Evolutionary conservation across 2,113 vertebrate genomes (phyloP).

Genomic region (Lepidothrix coronata): DNA sequence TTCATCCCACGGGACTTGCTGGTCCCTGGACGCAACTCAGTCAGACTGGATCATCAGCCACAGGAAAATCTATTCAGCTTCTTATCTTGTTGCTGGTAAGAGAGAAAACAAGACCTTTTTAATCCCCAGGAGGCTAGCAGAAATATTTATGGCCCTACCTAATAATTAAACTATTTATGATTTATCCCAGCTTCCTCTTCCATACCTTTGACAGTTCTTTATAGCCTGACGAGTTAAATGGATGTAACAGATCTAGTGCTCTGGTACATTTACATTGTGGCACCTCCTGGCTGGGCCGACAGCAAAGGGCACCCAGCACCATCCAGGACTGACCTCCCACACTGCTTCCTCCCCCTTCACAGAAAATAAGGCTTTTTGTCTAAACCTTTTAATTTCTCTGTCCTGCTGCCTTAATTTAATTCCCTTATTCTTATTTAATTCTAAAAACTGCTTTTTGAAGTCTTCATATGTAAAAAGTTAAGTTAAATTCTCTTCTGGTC

Average conservation of each 20-base stretch:
- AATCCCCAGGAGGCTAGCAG: background rate
- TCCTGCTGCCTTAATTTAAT: background rate
- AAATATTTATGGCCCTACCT: background rate
- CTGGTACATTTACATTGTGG: rapidly evolving
- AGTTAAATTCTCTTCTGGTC: background rate
- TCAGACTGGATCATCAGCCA: background rate
- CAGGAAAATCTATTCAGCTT: background rate
- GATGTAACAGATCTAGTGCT: background rate
- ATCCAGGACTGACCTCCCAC: background rate
- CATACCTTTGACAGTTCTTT: background rate
- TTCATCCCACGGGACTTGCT: background rate
- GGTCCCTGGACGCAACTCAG: background rate
- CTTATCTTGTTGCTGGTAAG: background rate
- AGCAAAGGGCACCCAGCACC: background rate
- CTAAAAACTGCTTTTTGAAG: background rate
- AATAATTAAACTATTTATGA: background rate
- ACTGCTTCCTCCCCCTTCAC: background rate
- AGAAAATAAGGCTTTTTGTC: background rate
- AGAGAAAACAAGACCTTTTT: background rate
- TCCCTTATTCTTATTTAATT: background rate
- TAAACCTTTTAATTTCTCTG: background rate
- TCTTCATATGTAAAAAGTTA: background rate
- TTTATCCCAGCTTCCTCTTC: background rate
- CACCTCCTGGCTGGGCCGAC: background rate
- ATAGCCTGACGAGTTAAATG: background rate